These are phyloP conservation scores for Atractosteus spatula DNA, from an alignment of 2,113 vertebrate genomes.

Conservation along the genomic window DNA sequence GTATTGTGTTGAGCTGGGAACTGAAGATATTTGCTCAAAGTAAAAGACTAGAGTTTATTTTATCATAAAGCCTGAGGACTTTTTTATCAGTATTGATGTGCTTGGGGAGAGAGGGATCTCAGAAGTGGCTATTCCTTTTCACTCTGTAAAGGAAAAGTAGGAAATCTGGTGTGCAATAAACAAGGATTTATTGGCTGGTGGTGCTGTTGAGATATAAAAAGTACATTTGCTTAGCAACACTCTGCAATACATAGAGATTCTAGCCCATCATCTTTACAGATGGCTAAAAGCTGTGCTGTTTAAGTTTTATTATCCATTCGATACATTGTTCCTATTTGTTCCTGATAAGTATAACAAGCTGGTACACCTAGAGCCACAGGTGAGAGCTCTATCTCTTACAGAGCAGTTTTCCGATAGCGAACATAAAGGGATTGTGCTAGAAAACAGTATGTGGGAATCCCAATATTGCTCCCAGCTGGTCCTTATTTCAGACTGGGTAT, in stretches of 20 bases:
- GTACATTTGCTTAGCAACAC: not conserved
- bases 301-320: not conserved
- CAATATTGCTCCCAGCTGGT: too few relatives aligned
- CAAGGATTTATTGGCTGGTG: constrained; percentile 2
- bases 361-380: not conserved
- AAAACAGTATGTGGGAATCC: too few relatives aligned
- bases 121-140: constrained; percentile 31
- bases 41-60: constrained; percentile 55
- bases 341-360: not conserved
- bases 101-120: constrained; percentile 46
- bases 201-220: constrained; percentile 1
- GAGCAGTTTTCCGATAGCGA: too few relatives aligned
- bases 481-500: too few relatives aligned
- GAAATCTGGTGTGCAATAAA: not conserved
- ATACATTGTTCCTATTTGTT: not conserved
- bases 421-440: too few relatives aligned
- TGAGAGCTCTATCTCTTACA: too few relatives aligned
- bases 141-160: not conserved
- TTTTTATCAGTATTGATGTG: constrained; percentile 44
- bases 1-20: constrained; percentile 50
- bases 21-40: constrained; percentile 58
- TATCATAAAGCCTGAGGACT: constrained; percentile 43
- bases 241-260: not conserved
- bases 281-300: not conserved
- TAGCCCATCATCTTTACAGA: not conserved